A percentile compares a stretch with the other conserved stretches of the same genome.
Conservation (phyloP, 2,888 invertebrate genomes). For the Pyrrhosoma nymphula region DNA sequence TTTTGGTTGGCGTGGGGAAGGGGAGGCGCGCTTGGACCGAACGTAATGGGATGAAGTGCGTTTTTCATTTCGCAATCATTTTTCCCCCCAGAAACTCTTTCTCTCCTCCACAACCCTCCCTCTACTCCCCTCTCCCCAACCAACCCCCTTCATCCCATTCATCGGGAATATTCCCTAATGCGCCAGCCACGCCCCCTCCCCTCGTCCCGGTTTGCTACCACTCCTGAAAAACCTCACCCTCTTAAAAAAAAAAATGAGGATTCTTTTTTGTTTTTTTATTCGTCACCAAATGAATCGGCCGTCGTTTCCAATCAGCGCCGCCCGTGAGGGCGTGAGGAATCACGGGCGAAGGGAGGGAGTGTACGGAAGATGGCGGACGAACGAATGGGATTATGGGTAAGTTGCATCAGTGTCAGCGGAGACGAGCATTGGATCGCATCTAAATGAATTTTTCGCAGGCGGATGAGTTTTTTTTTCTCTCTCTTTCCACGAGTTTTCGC, state of each 20-base stretch:
- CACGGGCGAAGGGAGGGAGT: background rate
- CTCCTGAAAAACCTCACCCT: background rate
- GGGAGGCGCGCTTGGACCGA: background rate
- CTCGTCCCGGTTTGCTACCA: no score
- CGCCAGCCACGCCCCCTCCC: background rate
- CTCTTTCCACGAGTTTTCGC: no score
- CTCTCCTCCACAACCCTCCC: background rate
- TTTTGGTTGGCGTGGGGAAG: background rate
- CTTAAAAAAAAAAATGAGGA: background rate
- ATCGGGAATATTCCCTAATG: background rate
- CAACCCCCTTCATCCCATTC: background rate
- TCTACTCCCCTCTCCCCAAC: background rate
- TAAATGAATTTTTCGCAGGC: background rate
- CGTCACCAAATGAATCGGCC: slow-evolving; percentile 51
- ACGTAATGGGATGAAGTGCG: slow-evolving; percentile 29
- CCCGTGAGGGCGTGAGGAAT: slow-evolving; percentile 15
- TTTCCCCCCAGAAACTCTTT: background rate
- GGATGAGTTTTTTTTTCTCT: background rate
- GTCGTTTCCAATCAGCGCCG: slow-evolving; percentile 55
- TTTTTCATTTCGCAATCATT: slow-evolving; percentile 57
- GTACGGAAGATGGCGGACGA: background rate
- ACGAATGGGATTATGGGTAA: background rate
- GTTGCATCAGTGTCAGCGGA: slow-evolving; percentile 15
- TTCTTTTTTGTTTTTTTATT: background rate
- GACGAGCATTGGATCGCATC: background rate